These are phyloP conservation scores for Cairina moschata DNA, from an alignment of 2,113 vertebrate species.

Conservation along the genomic window DNA sequence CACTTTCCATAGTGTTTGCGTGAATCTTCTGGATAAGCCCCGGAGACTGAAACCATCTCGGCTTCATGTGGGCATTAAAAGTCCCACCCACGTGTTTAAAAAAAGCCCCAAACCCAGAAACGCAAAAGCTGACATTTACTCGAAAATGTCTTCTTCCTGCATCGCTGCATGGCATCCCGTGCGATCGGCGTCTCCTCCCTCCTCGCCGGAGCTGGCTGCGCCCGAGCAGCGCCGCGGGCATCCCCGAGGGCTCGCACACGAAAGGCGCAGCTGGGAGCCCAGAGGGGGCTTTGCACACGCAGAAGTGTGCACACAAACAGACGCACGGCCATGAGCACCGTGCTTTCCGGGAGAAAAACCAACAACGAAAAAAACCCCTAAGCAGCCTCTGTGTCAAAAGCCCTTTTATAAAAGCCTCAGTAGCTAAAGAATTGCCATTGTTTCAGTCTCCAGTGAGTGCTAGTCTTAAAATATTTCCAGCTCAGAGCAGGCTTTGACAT, in stretches of 20 bases:
- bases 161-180: neutral
- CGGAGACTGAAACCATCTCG: conserved; percentile 2
- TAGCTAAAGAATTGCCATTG: conserved; percentile 68
- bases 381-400: conserved; percentile 58
- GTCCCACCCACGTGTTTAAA: conserved; percentile 44
- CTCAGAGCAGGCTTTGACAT: conserved; percentile 68
- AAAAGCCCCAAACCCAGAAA: conserved; percentile 51
- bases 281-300: neutral
- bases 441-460: conserved; percentile 63
- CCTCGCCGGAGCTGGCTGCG: neutral
- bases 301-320: neutral
- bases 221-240: neutral
- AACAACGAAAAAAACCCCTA: neutral
- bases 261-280: accelerated
- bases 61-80: conserved; percentile 35
- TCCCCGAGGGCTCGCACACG: neutral
- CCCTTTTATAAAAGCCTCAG: conserved; percentile 48
- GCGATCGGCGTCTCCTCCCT: neutral
- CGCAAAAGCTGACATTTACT: conserved; percentile 57
- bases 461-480: conserved; percentile 67
- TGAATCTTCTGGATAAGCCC: conserved; percentile 43
- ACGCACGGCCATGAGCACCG: accelerated
- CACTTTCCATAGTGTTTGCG: conserved; percentile 53
- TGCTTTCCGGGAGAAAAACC: neutral
- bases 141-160: conserved; percentile 51